Evolutionary conservation across 2,113 vertebrate species (phyloP).

Genomic region (Cyprinus carpio): DNA sequence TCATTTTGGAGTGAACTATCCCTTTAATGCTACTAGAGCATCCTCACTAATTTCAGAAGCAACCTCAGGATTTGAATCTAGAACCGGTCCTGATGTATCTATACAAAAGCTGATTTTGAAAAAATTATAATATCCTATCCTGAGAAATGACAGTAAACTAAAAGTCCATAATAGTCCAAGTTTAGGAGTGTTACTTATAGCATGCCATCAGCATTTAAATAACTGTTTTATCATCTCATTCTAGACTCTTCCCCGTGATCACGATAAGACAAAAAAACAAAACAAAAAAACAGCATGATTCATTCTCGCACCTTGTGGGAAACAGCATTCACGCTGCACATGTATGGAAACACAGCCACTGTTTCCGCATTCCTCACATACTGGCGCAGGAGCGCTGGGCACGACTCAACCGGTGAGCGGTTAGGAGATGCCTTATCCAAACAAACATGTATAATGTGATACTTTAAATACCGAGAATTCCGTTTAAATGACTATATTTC

Average conservation of each 20-base stretch:
- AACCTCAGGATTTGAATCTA: background rate
- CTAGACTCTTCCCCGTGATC: background rate
- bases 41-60: too few relatives aligned
- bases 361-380: constrained; percentile 51
- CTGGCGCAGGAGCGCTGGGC: constrained; percentile 4
- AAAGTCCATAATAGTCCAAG: background rate
- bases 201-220: background rate
- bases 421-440: background rate
- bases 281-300: background rate
- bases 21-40: too few relatives aligned
- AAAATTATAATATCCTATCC: background rate
- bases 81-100: background rate
- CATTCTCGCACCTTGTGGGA: constrained; percentile 5
- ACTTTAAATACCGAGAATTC: background rate
- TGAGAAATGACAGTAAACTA: background rate
- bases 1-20: too few relatives aligned
- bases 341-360: background rate
- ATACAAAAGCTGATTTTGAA: background rate
- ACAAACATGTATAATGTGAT: background rate
- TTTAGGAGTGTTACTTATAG: background rate
- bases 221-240: background rate
- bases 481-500: background rate
- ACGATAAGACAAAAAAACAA: background rate
- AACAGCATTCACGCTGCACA: background rate
- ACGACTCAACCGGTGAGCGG: background rate